Evolutionary conservation across 2,797 vertebrate species (phyloP), one percentile per base, ranked within the genome.

Genomic region (Hippocampus kuda): DNA sequence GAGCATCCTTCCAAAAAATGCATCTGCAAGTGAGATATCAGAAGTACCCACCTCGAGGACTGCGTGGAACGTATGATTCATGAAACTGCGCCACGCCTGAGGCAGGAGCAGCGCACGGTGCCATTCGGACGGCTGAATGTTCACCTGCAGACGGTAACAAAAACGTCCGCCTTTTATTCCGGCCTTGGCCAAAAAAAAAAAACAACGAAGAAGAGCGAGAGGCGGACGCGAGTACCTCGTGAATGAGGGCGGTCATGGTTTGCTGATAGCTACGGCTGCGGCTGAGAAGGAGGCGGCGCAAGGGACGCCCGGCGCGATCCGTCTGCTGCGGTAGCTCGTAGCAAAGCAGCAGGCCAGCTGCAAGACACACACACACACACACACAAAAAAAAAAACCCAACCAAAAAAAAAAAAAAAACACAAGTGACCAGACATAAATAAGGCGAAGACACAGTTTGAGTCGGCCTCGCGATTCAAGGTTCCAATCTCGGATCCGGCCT

Each of bases 121-220:
- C 97, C 97, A 99, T 70, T 99, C 96, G 0, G 94, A 96, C 1
- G 89, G 94, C 70, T 99, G 96, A 75, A 98, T 96, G 80, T 94
- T 95, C 79, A 98, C 96, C 97, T 99, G 66, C 64, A 72, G n/a
- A 57, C 10, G 6, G 24, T 30, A 61, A 61, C 1, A 20, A 48
- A 30, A 59, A 60, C 2, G 1, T 27, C 9, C 34, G 30, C 30
- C 30, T 30, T 30, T 30, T 4, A 4, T 30, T 34, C 34, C 34
- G 5, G 34, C 34, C 34, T 34, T 34, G 34, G 34, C 34, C 56
- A 0, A 2, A 53, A 53, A 54, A 54, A 22, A 65, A n/a, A 27
- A 56, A 34, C 16, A 16, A 11, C 22, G 16, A 4, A 1, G 2
- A 22, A n/a, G 59, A 26, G 48, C 3, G 34, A 38, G 34, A 38